Conservation (phyloP, 1,140 invertebrate genomes). For the Drosophila pallidifrons region DNA sequence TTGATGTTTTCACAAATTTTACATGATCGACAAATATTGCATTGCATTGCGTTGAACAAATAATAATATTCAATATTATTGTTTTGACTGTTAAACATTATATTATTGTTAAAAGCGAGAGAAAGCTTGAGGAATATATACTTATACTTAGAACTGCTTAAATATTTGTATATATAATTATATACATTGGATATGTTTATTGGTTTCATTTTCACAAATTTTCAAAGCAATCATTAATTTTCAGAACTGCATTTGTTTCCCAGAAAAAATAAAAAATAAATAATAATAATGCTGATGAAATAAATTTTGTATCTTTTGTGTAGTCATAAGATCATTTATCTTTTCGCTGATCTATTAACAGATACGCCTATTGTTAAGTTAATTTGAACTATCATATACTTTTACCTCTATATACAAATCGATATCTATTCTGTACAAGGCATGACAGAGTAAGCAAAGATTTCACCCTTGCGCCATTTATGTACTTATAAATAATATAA, state of each 20-base stretch:
- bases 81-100: neutral
- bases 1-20: conserved; percentile 47
- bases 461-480: conserved; percentile 57
- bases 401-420: neutral
- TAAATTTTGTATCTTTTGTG: neutral
- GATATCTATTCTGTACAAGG: neutral
- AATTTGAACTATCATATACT: conserved; percentile 20
- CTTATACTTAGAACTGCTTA: neutral
- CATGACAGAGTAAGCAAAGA: conserved; percentile 11
- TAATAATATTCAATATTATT: conserved; percentile 13
- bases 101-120: neutral
- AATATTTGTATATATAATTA: neutral
- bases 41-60: conserved; percentile 16
- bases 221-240: neutral
- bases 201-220: too few relatives aligned
- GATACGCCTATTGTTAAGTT: neutral
- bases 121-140: neutral
- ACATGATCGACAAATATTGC: conserved; percentile 25
- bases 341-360: neutral
- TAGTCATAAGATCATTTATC: neutral
- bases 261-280: neutral
- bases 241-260: neutral
- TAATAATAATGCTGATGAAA: neutral
- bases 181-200: neutral
- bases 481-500: conserved; percentile 20